These are phyloP conservation scores for Gopherus flavomarginatus DNA, from an alignment of 2,113 vertebrate genomes.

Conservation along the genomic window DNA sequence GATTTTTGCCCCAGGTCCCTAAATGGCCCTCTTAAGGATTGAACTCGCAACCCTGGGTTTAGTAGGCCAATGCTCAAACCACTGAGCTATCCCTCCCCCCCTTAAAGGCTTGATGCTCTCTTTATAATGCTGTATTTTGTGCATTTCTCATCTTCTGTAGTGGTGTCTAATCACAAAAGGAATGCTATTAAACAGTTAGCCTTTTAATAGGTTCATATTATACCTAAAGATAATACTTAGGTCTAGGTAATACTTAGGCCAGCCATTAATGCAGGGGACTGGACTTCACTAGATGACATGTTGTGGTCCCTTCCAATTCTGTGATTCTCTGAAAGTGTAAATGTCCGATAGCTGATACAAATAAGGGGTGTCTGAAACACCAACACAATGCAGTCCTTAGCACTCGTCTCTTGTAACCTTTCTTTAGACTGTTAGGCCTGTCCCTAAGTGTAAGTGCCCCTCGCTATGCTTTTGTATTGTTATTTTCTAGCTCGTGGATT, in stretches of 20 bases:
- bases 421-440: background rate
- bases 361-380: background rate
- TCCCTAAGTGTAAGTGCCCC: background rate
- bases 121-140: background rate
- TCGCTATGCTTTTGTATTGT: background rate
- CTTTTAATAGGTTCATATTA: background rate
- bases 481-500: background rate
- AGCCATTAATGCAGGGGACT: no score
- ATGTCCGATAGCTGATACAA: background rate
- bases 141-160: background rate
- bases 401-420: background rate
- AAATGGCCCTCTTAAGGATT: no score
- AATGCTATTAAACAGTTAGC: background rate
- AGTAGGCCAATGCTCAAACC: no score
- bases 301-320: no score
- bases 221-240: no score
- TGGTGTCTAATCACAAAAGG: background rate
- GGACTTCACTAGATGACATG: no score
- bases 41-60: no score
- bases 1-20: no score
- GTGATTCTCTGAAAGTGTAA: background rate
- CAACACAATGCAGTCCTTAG: background rate
- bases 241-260: no score
- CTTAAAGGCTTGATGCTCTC: background rate
- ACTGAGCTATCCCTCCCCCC: no score